A percentile compares a stretch with the other conserved stretches of the same genome.
Conservation (phyloP, 1,140 invertebrate species). For the Pseudomyrmex gracilis region DNA sequence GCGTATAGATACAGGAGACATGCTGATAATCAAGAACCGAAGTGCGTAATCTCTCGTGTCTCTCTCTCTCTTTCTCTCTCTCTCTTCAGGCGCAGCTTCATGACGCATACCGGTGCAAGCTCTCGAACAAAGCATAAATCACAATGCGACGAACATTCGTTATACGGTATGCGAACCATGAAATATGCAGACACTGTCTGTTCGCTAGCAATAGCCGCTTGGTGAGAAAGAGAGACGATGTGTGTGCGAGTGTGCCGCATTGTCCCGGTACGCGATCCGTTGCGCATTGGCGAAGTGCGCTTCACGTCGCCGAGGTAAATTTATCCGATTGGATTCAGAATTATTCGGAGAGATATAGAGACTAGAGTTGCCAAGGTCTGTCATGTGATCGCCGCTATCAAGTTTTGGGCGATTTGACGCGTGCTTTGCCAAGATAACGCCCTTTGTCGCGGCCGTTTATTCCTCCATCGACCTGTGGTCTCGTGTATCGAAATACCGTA, state of each 20-base stretch:
- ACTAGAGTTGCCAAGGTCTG: constrained; percentile 13
- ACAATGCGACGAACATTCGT: constrained; percentile 84
- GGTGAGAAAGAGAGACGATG: not conserved
- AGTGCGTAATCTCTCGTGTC: constrained; percentile 63
- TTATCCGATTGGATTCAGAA: constrained; percentile 77
- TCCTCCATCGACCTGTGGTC: not conserved
- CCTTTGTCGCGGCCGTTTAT: constrained; percentile 44
- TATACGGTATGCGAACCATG: constrained; percentile 82
- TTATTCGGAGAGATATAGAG: constrained; percentile 59
- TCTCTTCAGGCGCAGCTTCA: constrained; percentile 4
- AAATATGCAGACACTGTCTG: constrained; percentile 78
- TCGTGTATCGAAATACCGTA: constrained; percentile 35
- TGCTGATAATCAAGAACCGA: constrained; percentile 67
- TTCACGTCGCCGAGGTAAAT: constrained; percentile 73
- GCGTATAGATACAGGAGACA: not conserved
- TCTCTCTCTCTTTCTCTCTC: no score
- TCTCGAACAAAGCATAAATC: constrained; percentile 83
- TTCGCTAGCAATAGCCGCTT: constrained; percentile 32
- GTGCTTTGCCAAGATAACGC: constrained; percentile 29
- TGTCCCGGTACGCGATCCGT: constrained; percentile 20
- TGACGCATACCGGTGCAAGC: constrained; percentile 35
- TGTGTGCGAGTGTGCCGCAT: not conserved
- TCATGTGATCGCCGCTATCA: constrained; percentile 40
- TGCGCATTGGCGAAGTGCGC: constrained; percentile 36
- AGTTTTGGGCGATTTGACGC: constrained; percentile 45